phyloP scores from a whole-genome alignment of 1,140 invertebrate species.

The Protaetia brevitarsis region DNA sequence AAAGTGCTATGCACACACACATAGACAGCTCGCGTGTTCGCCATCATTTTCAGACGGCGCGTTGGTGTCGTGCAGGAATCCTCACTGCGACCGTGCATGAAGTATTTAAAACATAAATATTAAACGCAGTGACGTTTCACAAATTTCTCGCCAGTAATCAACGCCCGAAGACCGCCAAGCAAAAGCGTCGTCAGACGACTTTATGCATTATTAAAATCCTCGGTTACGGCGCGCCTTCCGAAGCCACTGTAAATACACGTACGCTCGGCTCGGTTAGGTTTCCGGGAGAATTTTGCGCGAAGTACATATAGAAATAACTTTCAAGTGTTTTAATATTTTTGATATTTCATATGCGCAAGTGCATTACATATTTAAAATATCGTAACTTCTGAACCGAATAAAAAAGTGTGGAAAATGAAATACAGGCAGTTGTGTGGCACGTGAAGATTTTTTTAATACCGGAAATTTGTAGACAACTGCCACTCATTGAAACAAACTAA shows the following conservation, averaged over 20 bases:
- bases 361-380: background rate
- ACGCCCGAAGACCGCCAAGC: constrained; percentile 19
- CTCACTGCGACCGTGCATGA: constrained; percentile 4
- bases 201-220: constrained; percentile 23
- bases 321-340: background rate
- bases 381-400: no score
- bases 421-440: no score
- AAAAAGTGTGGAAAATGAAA: no score
- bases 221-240: background rate
- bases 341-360: background rate
- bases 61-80: background rate
- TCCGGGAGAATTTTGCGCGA: background rate
- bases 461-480: no score
- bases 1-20: no score
- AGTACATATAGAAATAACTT: background rate
- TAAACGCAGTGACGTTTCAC: constrained; percentile 20
- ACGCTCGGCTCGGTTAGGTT: background rate
- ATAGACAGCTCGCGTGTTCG: no score
- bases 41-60: background rate
- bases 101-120: constrained; percentile 22
- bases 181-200: constrained; percentile 20
- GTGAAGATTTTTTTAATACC: no score
- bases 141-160: constrained; percentile 23
- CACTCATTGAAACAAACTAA: no score
- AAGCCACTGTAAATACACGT: constrained; percentile 16